Evolutionary conservation across 1,140 invertebrate species (phyloP).

Genomic region (Heterodera carotae): DNA sequence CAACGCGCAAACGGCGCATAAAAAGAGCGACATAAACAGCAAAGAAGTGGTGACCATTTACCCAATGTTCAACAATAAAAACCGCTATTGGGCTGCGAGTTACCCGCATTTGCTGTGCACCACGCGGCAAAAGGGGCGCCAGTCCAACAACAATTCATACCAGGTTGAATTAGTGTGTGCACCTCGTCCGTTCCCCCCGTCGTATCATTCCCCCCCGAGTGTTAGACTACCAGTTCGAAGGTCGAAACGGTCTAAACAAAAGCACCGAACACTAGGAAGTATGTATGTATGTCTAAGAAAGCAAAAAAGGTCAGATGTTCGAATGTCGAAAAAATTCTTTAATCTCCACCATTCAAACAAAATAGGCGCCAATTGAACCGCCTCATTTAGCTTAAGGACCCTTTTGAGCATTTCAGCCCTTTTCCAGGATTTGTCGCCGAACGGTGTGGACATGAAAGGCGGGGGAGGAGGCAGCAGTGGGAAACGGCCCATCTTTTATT

Average conservation of each 20-base stretch:
- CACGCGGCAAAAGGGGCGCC: constrained; percentile 62
- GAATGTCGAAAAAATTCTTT: too few species aligned
- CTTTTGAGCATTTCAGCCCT: too few species aligned
- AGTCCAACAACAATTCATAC: constrained; percentile 63
- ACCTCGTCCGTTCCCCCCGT: too few species aligned
- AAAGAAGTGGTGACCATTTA: constrained; percentile 64
- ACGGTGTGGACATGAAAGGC: constrained; percentile 50
- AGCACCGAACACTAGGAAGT: too few species aligned
- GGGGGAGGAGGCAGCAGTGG: constrained; percentile 44
- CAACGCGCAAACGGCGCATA: constrained; percentile 59
- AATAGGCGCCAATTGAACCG: too few species aligned
- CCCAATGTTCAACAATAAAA: constrained; percentile 61
- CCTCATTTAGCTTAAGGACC: too few species aligned
- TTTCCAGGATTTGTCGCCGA: constrained; percentile 59
- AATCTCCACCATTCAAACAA: too few species aligned
- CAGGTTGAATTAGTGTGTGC: constrained; percentile 47
- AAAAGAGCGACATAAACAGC: constrained; percentile 64
- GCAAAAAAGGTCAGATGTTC: too few species aligned
- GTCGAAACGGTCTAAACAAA: too few species aligned
- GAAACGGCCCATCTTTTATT: constrained; percentile 65
- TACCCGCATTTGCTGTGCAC: constrained; percentile 64
- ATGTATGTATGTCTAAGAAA: too few species aligned
- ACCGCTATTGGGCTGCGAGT: constrained; percentile 62
- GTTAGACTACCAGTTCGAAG: too few species aligned
- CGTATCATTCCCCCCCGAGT: too few species aligned